Base-by-base conservation (phyloP, 2,888 invertebrate species). In the Amiota minor region DNA sequence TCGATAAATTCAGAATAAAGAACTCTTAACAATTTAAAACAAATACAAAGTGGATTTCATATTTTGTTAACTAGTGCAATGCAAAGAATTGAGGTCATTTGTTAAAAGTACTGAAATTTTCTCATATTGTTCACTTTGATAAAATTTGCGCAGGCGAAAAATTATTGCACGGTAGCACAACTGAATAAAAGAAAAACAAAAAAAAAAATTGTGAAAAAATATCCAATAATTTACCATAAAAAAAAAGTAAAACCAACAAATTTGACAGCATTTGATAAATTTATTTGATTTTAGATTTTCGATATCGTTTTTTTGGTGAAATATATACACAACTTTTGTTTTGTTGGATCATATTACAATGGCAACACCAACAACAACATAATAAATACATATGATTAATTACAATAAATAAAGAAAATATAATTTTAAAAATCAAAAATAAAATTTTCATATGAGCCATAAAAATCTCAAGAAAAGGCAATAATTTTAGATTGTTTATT, bases 271-370 rank as follows among this genome's bases (percentile, higher is more conserved):
- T 53, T 53, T 53, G 53, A 53, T 16, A 53, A 14, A 53, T 53
- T 53, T 53, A 53, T 53, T 14, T 53, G 53, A 53, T 53, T 53
- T 53, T 53, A 53, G 14, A 53, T 53, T 35, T 53, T 53, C 53
- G 53, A 16, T 16, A 53, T 35, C 6, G 6, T 35, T 35, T 0
- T 0, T 35, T 35, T 35, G 35, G 35, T 35, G 35, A 35, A 35
- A 35, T 35, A 35, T 8, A 35, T 3, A 53, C 53, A 53, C 53
- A 53, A 53, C 1, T n/a, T 53, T 53, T 53, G 6, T 53, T 53
- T 16, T 53, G 53, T 53, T 53, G 53, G 6, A 53, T 9, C 6
- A 16, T 53, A 16, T 53, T 53, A 16, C 16, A 53, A 9, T n/a
- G n/a, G 9, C n/a, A 53, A 16, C 9, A 16, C 9, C 16, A 53